Base-by-base conservation (phyloP, 2,113 vertebrate genomes). In the Cardinalis cardinalis region DNA sequence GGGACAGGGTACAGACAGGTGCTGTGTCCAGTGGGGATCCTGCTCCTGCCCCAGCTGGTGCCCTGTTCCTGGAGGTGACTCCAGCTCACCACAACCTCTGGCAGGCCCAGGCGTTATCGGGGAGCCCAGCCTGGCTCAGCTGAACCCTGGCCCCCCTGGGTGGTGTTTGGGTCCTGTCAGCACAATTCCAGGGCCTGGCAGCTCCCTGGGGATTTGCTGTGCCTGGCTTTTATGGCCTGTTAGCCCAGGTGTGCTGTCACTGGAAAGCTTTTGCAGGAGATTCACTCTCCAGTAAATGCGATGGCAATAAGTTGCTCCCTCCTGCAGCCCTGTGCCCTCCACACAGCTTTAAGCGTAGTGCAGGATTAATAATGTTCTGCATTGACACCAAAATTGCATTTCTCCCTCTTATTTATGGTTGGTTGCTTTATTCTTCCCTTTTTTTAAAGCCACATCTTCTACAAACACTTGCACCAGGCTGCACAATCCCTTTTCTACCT, bases 21-120 rank as follows among this genome's bases (percentile, higher is more conserved):
- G 18, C 82, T 0, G 7, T 12, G 55, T 3, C 36, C 26, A 0
- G 1, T 0, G 14, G 2, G 40, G 13, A 3, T 41, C 34, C 68
- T 40, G 86, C 44, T 0, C 49, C 19, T 23, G 14, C 26, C 6
- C 13, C 1, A 55, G 31, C 31, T 32, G 53, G 5, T 18, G 77
- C 66, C 43, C 46, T 0, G 0, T 1, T 12, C 28, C 78, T 3
- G 34, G 23, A 6, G n/a, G 5, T 14, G 7, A 0, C 38, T 82
- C 85, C 88, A 76, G 0, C 51, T 83, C 85, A 29, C 14, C 9
- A 0, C 2, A 15, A 28, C 88, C 3, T 20, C 66, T 29, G 43
- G 8, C 51, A 5, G 38, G 5, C 14, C 11, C 1, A 1, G 2
- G 4, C 0, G 0, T 19, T 41, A 23, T 1, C 0, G 0, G 53